Conservation (phyloP, 1,140 invertebrate genomes). For the Ylistrum balloti region DNA sequence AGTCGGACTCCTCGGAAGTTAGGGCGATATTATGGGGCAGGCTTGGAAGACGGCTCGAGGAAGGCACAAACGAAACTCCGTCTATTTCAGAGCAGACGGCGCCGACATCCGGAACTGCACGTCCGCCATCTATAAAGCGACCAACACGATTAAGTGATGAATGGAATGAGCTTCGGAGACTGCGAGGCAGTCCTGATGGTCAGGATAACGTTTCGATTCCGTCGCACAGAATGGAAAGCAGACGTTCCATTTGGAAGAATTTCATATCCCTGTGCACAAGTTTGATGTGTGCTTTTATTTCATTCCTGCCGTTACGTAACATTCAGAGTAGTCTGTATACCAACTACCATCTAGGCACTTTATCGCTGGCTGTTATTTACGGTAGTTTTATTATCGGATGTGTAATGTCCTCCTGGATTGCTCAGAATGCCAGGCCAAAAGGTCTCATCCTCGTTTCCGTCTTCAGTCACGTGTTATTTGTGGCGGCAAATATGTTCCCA, state of each 20-base stretch:
- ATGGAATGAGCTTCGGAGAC: slow-evolving; percentile 61
- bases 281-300: slow-evolving; percentile 71
- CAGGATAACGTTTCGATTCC: slow-evolving; percentile 15
- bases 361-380: slow-evolving; percentile 65
- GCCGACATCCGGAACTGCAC: neutral
- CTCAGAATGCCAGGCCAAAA: slow-evolving; percentile 69
- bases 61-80: neutral
- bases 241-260: slow-evolving; percentile 68
- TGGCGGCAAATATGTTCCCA: slow-evolving; percentile 67
- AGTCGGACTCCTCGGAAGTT: slow-evolving; percentile 51
- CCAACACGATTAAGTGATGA: slow-evolving; percentile 61
- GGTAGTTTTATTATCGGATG: slow-evolving; percentile 67
- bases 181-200: slow-evolving; percentile 41
- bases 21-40: slow-evolving; percentile 62
- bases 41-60: slow-evolving; percentile 6
- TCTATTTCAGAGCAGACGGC: neutral
- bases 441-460: slow-evolving; percentile 67
- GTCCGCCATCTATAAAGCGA: slow-evolving; percentile 42
- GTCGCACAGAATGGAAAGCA: slow-evolving; percentile 57
- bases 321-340: slow-evolving; percentile 69
- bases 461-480: slow-evolving; percentile 68
- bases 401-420: slow-evolving; percentile 64
- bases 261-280: slow-evolving; percentile 68
- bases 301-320: slow-evolving; percentile 69
- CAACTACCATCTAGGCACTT: slow-evolving; percentile 60